A percentile compares a stretch with the other conserved stretches of the same genome.
phyloP scores from a whole-genome alignment of 2,113 vertebrate genomes.

The Oreotrochilus melanogaster region DNA sequence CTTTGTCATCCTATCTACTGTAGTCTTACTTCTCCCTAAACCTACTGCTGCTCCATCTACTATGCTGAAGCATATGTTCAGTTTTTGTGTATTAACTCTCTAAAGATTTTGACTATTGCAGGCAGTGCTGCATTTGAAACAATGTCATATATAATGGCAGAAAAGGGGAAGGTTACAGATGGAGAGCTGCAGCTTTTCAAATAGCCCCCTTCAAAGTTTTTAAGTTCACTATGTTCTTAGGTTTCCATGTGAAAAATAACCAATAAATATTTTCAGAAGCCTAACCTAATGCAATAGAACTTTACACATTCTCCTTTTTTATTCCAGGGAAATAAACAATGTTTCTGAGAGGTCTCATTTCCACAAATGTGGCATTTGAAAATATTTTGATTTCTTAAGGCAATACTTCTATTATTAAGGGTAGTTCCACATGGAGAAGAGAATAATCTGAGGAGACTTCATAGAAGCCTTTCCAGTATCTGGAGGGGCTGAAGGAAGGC shows the following conservation, averaged over 20 bases:
- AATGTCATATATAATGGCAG: neutral
- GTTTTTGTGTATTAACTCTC: neutral
- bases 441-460: no score
- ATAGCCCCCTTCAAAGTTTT: neutral
- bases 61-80: accelerated
- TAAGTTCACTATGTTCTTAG: neutral
- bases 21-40: neutral
- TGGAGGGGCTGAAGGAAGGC: no score
- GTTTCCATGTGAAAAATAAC: neutral
- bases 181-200: neutral
- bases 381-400: neutral
- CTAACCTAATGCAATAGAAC: neutral
- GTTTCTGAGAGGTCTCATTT: neutral
- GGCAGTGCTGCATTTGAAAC: neutral
- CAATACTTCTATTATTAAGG: neutral
- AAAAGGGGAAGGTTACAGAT: neutral
- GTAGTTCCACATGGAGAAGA: no score
- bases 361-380: neutral
- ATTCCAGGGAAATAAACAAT: neutral
- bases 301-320: neutral
- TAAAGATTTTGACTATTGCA: neutral
- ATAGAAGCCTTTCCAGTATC: no score
- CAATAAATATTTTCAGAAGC: neutral
- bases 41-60: neutral
- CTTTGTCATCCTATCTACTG: neutral